Base-by-base conservation (phyloP, 2,113 vertebrate genomes). In the Ammodytes marinus region DNA sequence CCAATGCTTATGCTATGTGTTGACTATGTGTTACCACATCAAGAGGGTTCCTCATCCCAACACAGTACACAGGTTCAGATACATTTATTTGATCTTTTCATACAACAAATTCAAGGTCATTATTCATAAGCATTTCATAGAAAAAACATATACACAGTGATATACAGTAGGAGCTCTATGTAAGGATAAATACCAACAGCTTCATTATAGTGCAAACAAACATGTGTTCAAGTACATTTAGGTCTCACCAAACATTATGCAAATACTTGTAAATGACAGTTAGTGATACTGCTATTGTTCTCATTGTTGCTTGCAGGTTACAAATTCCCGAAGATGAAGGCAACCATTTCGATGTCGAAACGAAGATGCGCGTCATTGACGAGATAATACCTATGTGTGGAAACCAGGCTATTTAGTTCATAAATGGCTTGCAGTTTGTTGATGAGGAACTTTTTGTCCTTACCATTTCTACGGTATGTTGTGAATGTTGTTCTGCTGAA, bases 71-170 rank as follows among this genome's bases (percentile, higher is more conserved):
- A 3, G 11, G 15, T n/a, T 76, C 11, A 58, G 59, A 52, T 2
- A 5, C 1, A 19, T 78, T 49, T 69, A 78, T 78, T 83, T 47
- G 15, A 5, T 64, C 49, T 65, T 53, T 77, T 54, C 8, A 42
- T 17, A n/a, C 15, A 63, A 53, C 11, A 65, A 0, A 0, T 60
- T 66, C 15, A 46, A 73, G 7, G 40, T 46, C 0, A 47, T 54
- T 15, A 19, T 55, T 55, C 12, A 59, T 53, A 42, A 40, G 55
- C 3, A 65, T 14, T 9, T 43, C 12, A 74, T n/a, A 57, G 17
- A 17, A 39, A 55, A 63, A 58, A 50, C 9, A 60, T 8, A 39
- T 0, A 15, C 6, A 54, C 55, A 4, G 17, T 40, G 13, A 60
- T 19, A 42, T 39, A 53, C 9, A 43, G 11, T 19, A 19, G 1